phyloP scores from a whole-genome alignment of 2,797 vertebrate genomes.

The Myoxocephalus aenaeus region DNA sequence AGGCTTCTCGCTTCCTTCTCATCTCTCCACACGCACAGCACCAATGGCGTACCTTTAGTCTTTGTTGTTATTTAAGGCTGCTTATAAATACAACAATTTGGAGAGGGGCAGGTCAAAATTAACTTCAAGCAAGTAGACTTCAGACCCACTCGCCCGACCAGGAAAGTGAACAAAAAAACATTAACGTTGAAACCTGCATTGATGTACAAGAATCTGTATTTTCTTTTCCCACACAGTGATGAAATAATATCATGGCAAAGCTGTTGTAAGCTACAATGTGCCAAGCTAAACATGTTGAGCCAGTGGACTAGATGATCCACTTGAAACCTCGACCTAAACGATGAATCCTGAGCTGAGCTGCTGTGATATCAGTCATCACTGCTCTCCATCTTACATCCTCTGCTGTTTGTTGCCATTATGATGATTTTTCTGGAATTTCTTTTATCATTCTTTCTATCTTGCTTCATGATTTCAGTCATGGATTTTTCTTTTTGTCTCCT shows the following conservation, averaged over 20 bases:
- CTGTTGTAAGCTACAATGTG: not conserved
- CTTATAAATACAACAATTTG: not conserved
- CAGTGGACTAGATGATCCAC: not conserved
- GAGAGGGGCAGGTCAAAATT: not conserved
- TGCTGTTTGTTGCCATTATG: conserved; percentile 45
- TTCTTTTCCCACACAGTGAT: conserved; percentile 32
- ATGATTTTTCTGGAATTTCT: conserved; percentile 37
- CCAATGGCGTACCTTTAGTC: not conserved
- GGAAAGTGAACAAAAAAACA: not conserved
- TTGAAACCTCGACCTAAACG: conserved; percentile 3
- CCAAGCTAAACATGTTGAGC: not conserved
- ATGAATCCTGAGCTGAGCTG: conserved; percentile 22
- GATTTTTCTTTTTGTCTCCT: conserved; percentile 67
- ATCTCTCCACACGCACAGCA: not conserved
- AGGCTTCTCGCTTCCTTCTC: not conserved
- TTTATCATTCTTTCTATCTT: conserved; percentile 56
- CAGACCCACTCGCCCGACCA: not conserved
- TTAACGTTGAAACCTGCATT: not conserved
- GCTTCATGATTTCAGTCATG: conserved; percentile 69
- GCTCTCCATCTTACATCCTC: conserved; percentile 50
- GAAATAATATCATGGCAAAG: conserved; percentile 17
- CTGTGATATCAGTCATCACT: conserved; percentile 50
- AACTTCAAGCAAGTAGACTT: not conserved
- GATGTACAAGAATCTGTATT: conserved; percentile 13
- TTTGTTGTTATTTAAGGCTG: not conserved